phyloP scores from a whole-genome alignment of 2,113 vertebrate genomes.

The Cololabis saira region DNA sequence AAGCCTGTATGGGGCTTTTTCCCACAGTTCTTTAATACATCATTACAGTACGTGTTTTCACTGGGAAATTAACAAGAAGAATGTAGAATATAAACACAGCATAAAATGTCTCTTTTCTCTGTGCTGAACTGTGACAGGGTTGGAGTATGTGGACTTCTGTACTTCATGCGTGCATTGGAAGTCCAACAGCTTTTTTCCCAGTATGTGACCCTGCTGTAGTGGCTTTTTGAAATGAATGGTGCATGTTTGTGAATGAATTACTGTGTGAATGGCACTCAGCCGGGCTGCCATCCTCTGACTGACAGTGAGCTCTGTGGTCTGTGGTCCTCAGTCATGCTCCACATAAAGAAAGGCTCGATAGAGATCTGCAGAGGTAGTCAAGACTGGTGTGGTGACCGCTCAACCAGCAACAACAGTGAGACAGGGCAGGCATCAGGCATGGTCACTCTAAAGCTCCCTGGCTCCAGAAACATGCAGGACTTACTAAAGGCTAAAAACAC shows the following conservation, averaged over 20 bases:
- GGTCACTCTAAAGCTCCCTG: constrained; percentile 66
- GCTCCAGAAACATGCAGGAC: constrained; percentile 57
- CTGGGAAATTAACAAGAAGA: not conserved
- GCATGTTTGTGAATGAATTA: constrained; percentile 66
- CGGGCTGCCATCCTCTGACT: constrained; percentile 22
- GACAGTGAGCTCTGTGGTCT: constrained; percentile 47
- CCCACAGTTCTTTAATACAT: not conserved
- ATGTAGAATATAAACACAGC: constrained; percentile 2
- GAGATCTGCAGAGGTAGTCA: constrained; percentile 78
- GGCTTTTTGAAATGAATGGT: constrained; percentile 43
- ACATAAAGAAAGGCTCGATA: constrained; percentile 72
- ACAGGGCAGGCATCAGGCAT: constrained; percentile 35
- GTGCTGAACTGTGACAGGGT: not conserved
- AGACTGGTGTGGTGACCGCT: constrained; percentile 51
- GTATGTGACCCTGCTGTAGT: constrained; percentile 37
- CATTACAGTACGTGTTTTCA: not conserved
- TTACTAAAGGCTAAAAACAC: constrained; percentile 75
- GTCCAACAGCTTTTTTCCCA: constrained; percentile 32
- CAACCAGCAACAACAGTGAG: constrained; percentile 72
- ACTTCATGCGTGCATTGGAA: not conserved
- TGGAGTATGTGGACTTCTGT: constrained; percentile 2
- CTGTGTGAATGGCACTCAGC: constrained; percentile 58
- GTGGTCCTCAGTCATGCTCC: constrained; percentile 34
- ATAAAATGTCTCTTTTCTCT: not conserved
- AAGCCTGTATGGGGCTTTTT: not conserved